These are phyloP conservation scores for Phymanthus crucifer DNA, from an alignment of 92 coral and sea anemone species.

Conservation along the genomic window DNA sequence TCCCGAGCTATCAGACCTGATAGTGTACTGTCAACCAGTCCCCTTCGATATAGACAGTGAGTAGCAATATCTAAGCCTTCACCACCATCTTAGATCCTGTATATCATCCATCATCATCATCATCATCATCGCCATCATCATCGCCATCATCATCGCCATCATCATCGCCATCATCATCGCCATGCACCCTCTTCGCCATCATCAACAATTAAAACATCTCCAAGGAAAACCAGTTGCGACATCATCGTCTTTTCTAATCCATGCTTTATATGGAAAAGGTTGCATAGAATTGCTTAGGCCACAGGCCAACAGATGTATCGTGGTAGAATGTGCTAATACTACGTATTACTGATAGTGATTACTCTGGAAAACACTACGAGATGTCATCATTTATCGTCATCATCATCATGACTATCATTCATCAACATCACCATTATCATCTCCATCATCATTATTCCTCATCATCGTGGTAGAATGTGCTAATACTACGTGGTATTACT, in stretches of 20 bases:
- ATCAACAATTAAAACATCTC: neutral
- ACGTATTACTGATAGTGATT: conserved; percentile 27
- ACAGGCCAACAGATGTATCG: no score
- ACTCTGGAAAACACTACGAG: conserved; percentile 78
- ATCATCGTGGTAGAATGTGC: neutral
- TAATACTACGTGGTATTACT: neutral
- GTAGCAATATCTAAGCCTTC: conserved; percentile 17
- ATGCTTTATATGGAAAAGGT: no score
- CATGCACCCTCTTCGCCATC: neutral
- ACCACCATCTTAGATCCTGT: neutral
- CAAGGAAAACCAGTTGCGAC: neutral
- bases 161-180: neutral
- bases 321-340: neutral
- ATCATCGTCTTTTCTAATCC: no score
- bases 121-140: neutral
- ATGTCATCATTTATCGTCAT: conserved; percentile 24
- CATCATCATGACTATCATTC: neutral
- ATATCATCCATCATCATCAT: neutral
- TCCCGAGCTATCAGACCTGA: conserved; percentile 89
- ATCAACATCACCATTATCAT: neutral
- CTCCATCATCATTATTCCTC: neutral
- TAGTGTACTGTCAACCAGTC: conserved; percentile 94
- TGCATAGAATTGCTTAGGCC: no score
- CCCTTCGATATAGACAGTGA: conserved; percentile 94
- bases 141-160: neutral